Evolutionary conservation across 2,888 invertebrate genomes (phyloP).

Genomic region (Oligia fasciuncula): DNA sequence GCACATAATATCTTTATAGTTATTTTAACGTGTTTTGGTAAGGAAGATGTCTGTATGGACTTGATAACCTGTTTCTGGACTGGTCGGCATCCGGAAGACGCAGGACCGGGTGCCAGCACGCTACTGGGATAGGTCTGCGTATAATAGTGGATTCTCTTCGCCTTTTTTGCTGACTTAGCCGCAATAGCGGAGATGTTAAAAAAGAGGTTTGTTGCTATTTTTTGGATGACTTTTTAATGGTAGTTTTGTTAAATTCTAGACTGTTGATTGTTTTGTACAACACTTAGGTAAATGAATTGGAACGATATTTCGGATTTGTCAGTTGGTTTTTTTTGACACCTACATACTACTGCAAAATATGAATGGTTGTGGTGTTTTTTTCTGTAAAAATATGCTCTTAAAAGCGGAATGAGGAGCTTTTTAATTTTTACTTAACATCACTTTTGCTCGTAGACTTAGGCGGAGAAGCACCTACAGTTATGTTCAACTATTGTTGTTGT

Average conservation of each 20-base stretch:
- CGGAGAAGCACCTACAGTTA: background rate
- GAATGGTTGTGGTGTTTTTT: background rate
- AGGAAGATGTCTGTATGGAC: slow-evolving; percentile 1
- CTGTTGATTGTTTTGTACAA: background rate
- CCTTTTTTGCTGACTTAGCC: background rate
- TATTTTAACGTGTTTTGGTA: slow-evolving; percentile 16
- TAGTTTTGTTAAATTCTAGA: background rate
- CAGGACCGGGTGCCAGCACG: slow-evolving; percentile 16
- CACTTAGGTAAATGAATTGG: background rate
- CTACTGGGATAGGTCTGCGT: slow-evolving; percentile 13
- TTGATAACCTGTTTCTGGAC: slow-evolving; percentile 35
- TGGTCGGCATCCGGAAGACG: slow-evolving; percentile 43
- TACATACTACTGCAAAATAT: background rate
- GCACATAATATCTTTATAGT: background rate
- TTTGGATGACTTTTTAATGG: background rate
- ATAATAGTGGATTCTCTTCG: background rate
- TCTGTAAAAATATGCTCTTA: too few species aligned
- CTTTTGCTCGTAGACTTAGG: background rate
- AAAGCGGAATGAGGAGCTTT: background rate
- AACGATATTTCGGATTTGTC: background rate
- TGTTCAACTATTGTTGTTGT: background rate
- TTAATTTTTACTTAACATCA: background rate
- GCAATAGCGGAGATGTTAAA: too few species aligned
- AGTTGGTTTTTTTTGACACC: background rate
- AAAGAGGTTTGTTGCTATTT: background rate